Percentiles rank a stretch among this genome's conserved stretches.
phyloP scores from a whole-genome alignment of 2,888 invertebrate species.

The Octonoba sinensis region DNA sequence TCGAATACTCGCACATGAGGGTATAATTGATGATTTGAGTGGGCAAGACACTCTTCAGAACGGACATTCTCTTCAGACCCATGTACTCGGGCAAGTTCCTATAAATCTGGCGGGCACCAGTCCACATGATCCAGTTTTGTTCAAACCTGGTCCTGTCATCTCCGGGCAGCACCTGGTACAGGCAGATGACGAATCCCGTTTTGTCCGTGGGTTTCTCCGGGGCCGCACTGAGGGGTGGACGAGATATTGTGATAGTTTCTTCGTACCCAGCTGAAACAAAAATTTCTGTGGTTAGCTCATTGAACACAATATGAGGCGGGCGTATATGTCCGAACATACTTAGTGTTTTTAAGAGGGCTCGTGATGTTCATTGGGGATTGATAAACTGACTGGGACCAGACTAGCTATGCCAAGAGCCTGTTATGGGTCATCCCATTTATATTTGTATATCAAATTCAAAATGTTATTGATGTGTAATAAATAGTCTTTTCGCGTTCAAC shows the following conservation, averaged over 20 bases:
- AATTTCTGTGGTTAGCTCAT: background rate
- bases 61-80: conserved; percentile 86
- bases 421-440: too few relatives aligned
- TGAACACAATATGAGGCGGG: too few relatives aligned
- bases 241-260: conserved; percentile 45
- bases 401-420: too few relatives aligned
- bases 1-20: conserved; percentile 89
- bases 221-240: conserved; percentile 38
- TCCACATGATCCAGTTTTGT: conserved; percentile 95
- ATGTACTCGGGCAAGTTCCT: conserved; percentile 85
- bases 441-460: too few relatives aligned
- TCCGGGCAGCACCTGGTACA: conserved; percentile 78
- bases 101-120: conserved; percentile 91
- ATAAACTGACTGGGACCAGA: too few relatives aligned
- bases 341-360: too few relatives aligned
- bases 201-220: conserved; percentile 55
- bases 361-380: too few relatives aligned
- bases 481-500: too few relatives aligned
- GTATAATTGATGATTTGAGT: conserved; percentile 82
- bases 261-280: conserved; percentile 50
- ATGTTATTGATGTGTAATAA: too few relatives aligned
- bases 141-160: conserved; percentile 93
- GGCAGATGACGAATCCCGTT: conserved; percentile 89
- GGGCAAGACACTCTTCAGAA: conserved; percentile 83
- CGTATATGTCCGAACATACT: too few relatives aligned